Conservation (phyloP, 2,113 vertebrate genomes). For the Tor tambroides region DNA sequence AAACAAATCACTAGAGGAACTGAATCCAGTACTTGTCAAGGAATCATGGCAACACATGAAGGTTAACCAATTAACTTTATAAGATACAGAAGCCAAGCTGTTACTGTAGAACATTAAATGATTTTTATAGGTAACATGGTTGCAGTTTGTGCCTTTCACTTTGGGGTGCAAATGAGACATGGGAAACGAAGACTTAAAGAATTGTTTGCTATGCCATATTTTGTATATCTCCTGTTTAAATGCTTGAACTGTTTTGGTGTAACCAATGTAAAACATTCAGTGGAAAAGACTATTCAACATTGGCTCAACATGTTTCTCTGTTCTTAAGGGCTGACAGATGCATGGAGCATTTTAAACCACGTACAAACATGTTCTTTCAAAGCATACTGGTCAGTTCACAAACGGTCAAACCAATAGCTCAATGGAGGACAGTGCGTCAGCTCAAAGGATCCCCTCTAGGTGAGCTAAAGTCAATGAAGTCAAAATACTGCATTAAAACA, state of each 20-base stretch:
- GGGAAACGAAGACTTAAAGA: background rate
- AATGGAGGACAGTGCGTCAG: background rate
- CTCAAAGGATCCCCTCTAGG: background rate
- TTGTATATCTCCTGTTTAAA: conserved; percentile 1
- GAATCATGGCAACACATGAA: background rate
- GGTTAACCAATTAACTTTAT: background rate
- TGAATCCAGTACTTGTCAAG: background rate
- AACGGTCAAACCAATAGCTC: background rate
- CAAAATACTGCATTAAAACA: background rate
- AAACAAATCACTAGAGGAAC: background rate
- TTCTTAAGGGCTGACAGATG: conserved; percentile 8
- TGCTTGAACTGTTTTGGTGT: conserved; percentile 1
- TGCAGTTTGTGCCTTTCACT: background rate
- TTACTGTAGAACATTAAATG: background rate
- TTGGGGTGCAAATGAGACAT: background rate
- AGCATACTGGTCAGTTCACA: background rate
- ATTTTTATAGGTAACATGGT: background rate
- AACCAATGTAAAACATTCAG: conserved; percentile 2
- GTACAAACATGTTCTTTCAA: background rate
- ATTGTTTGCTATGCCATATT: background rate
- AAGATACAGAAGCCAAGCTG: background rate
- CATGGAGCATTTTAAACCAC: background rate
- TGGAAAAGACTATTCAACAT: conserved; percentile 8
- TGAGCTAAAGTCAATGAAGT: background rate
- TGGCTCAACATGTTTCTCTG: conserved; percentile 1